A percentile compares a stretch with the other conserved stretches of the same genome.
Conservation (phyloP, 2,797 vertebrate genomes). For the Kryptopterus vitreolus region DNA sequence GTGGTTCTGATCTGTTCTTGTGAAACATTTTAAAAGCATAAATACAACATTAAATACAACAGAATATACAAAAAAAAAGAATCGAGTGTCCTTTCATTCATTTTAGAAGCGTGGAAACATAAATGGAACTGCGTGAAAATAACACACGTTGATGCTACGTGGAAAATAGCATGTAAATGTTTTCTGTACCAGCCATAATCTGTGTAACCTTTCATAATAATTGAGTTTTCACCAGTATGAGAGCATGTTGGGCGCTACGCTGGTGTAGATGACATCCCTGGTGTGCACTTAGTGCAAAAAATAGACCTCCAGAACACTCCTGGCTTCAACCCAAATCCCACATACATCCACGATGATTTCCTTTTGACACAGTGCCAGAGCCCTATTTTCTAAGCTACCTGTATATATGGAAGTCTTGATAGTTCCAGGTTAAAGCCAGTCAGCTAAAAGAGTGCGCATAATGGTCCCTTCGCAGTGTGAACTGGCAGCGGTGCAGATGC, state of each 20-base stretch:
- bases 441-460: conserved; percentile 28
- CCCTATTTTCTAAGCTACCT: conserved; percentile 40
- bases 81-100: too few species aligned
- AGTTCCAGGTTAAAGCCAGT: conserved; percentile 52
- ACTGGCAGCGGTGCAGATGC: conserved; percentile 37
- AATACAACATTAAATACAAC: too few species aligned
- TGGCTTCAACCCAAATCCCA: conserved; percentile 45
- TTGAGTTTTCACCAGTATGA: conserved; percentile 20
- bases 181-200: background rate
- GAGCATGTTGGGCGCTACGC: background rate
- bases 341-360: conserved; percentile 34
- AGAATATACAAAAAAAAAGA: too few species aligned
- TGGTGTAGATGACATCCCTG: conserved; percentile 16
- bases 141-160: background rate
- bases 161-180: too few species aligned
- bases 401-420: conserved; percentile 48
- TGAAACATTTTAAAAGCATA: background rate
- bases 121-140: background rate
- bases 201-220: background rate
- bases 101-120: background rate
- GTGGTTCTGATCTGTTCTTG: background rate
- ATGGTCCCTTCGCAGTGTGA: conserved; percentile 36
- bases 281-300: conserved; percentile 30
- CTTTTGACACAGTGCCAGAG: conserved; percentile 45
- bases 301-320: conserved; percentile 25